These are phyloP conservation scores for Zoanthus gigantus DNA, from an alignment of 92 coral and sea anemone species.

Conservation along the genomic window DNA sequence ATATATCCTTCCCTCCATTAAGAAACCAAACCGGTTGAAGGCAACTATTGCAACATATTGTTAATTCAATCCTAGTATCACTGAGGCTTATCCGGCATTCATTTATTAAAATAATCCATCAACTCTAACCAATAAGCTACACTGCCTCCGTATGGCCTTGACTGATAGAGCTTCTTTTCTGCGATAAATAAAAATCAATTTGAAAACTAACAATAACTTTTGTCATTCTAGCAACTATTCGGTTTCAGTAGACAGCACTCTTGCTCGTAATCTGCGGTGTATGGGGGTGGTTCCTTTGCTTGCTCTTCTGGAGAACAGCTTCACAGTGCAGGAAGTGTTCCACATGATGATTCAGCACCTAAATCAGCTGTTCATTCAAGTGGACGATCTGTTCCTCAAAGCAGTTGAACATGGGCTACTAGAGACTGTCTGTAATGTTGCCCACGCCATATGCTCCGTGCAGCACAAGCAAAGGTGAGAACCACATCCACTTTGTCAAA, in stretches of 20 bases:
- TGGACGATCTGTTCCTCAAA: conserved; percentile 87
- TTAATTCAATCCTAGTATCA: too few species aligned
- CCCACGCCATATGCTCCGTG: conserved; percentile 72
- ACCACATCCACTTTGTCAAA: neutral
- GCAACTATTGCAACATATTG: too few species aligned
- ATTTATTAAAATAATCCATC: neutral
- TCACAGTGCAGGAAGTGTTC: conserved; percentile 75
- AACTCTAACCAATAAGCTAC: neutral
- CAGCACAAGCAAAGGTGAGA: conserved; percentile 78
- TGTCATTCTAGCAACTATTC: conserved; percentile 73
- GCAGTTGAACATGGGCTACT: conserved; percentile 93
- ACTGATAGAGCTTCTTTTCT: neutral
- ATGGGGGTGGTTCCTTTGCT: conserved; percentile 91
- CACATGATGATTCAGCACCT: conserved; percentile 88
- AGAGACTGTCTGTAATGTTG: conserved; percentile 86
- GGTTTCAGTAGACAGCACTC: conserved; percentile 56
- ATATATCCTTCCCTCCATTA: too few species aligned
- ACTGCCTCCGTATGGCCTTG: neutral
- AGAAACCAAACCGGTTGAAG: too few species aligned
- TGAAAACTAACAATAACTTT: neutral
- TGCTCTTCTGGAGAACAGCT: conserved; percentile 86
- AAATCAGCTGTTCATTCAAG: conserved; percentile 82
- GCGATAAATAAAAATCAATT: neutral
- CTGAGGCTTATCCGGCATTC: neutral
- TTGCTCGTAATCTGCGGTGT: conserved; percentile 71